Percentiles rank a stretch among this genome's conserved stretches.
Conservation (phyloP, 2,113 vertebrate species). For the Equus quagga region DNA sequence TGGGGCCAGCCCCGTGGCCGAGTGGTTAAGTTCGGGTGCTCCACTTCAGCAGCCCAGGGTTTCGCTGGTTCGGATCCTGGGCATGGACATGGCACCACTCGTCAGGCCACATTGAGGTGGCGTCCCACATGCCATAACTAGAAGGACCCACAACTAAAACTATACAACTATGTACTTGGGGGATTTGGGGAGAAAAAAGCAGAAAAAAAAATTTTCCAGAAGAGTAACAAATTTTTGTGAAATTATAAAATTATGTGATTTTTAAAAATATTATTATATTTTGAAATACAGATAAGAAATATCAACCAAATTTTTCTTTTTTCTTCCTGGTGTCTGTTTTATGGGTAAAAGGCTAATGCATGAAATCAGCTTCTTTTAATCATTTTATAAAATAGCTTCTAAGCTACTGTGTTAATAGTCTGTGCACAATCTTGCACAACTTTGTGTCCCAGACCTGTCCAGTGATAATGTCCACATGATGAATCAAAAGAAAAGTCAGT, state of each 20-base stretch:
- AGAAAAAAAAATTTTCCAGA: neutral
- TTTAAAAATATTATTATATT: neutral
- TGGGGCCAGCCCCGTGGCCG: no score
- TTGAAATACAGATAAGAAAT: constrained; percentile 41
- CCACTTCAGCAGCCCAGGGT: no score
- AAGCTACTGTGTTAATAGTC: neutral
- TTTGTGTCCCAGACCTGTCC: neutral
- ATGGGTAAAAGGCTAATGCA: neutral
- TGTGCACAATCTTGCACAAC: neutral
- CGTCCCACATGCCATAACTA: no score
- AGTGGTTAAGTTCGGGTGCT: no score
- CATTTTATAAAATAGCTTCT: neutral
- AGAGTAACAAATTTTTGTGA: neutral
- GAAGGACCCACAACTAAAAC: no score
- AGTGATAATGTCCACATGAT: neutral
- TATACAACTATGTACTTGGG: no score
- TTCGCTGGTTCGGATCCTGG: no score
- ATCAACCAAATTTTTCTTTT: neutral
- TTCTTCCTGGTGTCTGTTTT: neutral
- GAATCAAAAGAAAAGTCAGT: neutral
- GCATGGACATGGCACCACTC: no score
- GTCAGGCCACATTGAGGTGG: no score
- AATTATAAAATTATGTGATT: neutral
- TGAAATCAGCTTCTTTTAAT: neutral
- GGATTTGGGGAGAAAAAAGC: no score